Evolutionary conservation across 92 coral and sea anemone genomes (phyloP).

Genomic region (Zoanthus sociatus): DNA sequence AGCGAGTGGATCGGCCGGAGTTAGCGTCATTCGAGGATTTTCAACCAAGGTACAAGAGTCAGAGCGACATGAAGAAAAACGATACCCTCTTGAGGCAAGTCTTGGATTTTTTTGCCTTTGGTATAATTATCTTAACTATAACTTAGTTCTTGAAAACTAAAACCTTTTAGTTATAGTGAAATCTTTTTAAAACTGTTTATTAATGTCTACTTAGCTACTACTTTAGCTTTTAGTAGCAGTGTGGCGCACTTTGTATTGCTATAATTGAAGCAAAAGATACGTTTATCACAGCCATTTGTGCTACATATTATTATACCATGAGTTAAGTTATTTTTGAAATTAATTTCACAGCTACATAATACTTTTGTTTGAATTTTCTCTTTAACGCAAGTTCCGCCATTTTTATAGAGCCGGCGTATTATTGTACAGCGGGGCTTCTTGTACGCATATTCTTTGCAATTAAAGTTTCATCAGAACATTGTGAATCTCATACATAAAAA

Average conservation of each 20-base stretch:
- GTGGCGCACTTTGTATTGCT: background rate
- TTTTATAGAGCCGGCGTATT: constrained; percentile 11
- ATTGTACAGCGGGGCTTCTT: constrained; percentile 35
- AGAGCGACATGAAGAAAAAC: background rate
- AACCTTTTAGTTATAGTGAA: background rate
- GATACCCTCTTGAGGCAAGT: constrained; percentile 28
- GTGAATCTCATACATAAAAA: background rate
- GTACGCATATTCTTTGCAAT: constrained; percentile 29
- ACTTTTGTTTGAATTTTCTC: background rate
- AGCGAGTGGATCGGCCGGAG: background rate
- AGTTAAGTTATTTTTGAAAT: background rate
- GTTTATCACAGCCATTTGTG: background rate
- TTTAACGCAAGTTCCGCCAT: background rate
- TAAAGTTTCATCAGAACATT: constrained; percentile 35
- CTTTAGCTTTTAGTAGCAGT: background rate
- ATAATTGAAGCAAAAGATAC: background rate
- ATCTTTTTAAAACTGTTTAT: background rate
- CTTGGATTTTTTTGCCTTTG: background rate
- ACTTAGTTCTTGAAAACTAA: background rate
- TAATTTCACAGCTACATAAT: background rate
- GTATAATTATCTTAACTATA: background rate
- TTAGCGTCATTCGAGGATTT: background rate
- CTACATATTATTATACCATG: background rate
- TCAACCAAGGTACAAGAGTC: background rate
- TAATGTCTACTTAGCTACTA: background rate